Percentiles rank a stretch among this genome's conserved stretches.
These are phyloP conservation scores for Peromyscus aztecus DNA, from an alignment of 2,797 vertebrate genomes.

Conservation along the genomic window DNA sequence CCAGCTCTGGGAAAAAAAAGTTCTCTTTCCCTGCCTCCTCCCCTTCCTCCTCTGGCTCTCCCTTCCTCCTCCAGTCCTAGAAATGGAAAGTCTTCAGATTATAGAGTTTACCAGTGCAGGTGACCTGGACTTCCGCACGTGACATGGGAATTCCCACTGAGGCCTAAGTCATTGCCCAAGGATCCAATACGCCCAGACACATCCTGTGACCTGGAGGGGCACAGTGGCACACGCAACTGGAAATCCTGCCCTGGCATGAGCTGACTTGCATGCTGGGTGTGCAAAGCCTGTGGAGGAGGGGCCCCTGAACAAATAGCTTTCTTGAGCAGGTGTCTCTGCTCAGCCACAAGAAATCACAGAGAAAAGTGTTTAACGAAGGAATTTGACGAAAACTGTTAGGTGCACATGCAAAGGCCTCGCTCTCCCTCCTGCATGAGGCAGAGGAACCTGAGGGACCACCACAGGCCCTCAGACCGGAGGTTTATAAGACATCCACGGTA, in stretches of 20 bases:
- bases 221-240: not conserved
- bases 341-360: not conserved
- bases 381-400: not conserved
- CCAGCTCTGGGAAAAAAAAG: not conserved
- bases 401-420: not conserved
- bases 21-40: not conserved
- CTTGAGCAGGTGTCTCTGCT: not conserved
- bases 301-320: not conserved
- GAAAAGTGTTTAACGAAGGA: not conserved
- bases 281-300: not conserved
- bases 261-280: not conserved
- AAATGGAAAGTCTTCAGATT: not conserved
- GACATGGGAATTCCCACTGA: not conserved
- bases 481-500: not conserved
- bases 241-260: constrained; percentile 22
- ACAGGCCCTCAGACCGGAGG: not conserved
- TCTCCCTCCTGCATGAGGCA: not conserved
- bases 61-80: not conserved
- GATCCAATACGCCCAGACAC: not conserved
- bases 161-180: not conserved
- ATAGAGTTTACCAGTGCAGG: not conserved
- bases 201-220: not conserved
- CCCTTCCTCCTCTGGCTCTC: not conserved
- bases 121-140: not conserved
- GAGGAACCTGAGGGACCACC: not conserved